Percentiles rank a stretch among this genome's conserved stretches.
Evolutionary conservation across 2,797 vertebrate species (phyloP).

Genomic region (Lophotriccus pileatus): DNA sequence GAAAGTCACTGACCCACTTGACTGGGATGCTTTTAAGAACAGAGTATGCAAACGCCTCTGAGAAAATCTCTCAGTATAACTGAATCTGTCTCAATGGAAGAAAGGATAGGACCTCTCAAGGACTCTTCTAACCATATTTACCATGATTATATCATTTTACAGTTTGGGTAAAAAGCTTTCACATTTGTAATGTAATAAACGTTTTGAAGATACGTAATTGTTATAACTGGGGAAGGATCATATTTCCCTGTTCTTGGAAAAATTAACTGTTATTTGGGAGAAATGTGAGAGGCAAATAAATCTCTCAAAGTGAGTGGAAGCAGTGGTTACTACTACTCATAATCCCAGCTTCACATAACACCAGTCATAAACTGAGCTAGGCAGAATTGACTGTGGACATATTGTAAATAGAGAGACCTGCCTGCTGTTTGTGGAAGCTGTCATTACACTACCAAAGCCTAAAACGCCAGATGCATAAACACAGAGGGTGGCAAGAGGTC

Average conservation of each 20-base stretch:
- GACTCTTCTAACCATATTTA: background rate
- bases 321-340: background rate
- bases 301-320: background rate
- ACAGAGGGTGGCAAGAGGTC: background rate
- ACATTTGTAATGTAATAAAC: background rate
- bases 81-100: background rate
- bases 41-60: background rate
- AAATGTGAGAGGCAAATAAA: background rate
- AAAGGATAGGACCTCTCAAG: background rate
- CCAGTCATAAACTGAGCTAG: background rate
- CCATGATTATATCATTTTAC: background rate
- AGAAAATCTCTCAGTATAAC: background rate
- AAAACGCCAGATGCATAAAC: slow-evolving; percentile 13
- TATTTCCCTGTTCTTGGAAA: background rate
- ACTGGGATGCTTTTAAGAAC: background rate
- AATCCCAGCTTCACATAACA: background rate
- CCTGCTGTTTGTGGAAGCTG: background rate
- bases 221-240: background rate
- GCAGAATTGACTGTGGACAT: background rate
- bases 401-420: background rate
- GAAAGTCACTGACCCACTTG: background rate
- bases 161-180: background rate
- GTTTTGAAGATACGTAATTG: background rate
- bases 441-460: background rate
- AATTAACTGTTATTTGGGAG: background rate